Evolutionary conservation across 1,140 invertebrate genomes (phyloP).

Genomic region (Diorhabda sublineata): DNA sequence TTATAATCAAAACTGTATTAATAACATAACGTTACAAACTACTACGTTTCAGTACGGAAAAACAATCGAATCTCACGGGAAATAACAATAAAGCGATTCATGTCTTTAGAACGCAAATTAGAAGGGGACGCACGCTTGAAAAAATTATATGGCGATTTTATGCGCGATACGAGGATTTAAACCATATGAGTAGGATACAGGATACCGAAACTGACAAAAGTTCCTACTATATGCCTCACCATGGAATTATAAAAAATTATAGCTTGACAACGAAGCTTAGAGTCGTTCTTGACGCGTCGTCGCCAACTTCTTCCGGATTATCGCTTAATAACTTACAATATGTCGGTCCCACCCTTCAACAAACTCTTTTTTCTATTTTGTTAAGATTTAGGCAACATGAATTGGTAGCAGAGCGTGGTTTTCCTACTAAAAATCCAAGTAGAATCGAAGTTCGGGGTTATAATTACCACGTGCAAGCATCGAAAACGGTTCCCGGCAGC

Average conservation of each 20-base stretch:
- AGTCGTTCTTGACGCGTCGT: conserved; percentile 43
- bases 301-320: conserved; percentile 16
- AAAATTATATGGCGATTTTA: conserved; percentile 9
- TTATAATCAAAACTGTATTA: too few species aligned
- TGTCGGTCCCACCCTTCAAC: conserved; percentile 36
- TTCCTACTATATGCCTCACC: conserved; percentile 46
- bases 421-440: too few species aligned
- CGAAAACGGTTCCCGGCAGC: too few species aligned
- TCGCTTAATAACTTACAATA: conserved; percentile 34
- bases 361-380: conserved; percentile 36
- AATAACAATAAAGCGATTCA: conserved; percentile 19
- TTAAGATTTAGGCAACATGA: conserved; percentile 35
- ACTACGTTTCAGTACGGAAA: too few species aligned
- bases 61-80: too few species aligned
- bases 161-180: background rate
- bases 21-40: too few species aligned
- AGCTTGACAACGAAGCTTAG: conserved; percentile 37
- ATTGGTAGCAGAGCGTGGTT: background rate
- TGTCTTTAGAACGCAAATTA: conserved; percentile 33
- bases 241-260: conserved; percentile 39
- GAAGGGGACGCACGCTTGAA: conserved; percentile 24
- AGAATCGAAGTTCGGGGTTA: too few species aligned
- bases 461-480: too few species aligned
- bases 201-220: background rate
- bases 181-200: background rate